Conservation (phyloP, 1,140 invertebrate genomes). For the Aphidius ervi region DNA sequence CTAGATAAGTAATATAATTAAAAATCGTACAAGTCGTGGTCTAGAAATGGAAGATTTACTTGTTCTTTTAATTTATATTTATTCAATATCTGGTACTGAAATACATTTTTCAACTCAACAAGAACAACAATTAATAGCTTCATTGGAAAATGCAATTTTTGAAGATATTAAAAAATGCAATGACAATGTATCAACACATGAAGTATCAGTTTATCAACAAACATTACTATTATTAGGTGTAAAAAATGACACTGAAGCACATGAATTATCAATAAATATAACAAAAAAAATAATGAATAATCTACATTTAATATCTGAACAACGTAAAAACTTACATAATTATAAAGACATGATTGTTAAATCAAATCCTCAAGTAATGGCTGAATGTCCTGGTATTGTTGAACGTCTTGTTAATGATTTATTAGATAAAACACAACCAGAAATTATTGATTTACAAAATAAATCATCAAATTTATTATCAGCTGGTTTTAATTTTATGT, state of each 20-base stretch:
- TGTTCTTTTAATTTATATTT: conserved; percentile 59
- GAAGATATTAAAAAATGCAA: conserved; percentile 55
- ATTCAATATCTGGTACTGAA: conserved; percentile 59
- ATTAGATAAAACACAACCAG: conserved; percentile 49
- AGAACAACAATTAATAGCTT: conserved; percentile 54
- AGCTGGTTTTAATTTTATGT: conserved; percentile 44
- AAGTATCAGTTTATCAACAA: conserved; percentile 42
- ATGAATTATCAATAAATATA: conserved; percentile 34
- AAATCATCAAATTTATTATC: conserved; percentile 52
- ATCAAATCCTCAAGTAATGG: conserved; percentile 38
- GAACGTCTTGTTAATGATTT: conserved; percentile 56
- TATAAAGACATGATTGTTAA: conserved; percentile 43
- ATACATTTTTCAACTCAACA: conserved; percentile 55
- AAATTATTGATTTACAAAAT: conserved; percentile 53
- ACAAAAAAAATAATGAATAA: conserved; percentile 37
- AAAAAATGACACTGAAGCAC: conserved; percentile 30
- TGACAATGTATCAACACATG: conserved; percentile 26
- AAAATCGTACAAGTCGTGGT: conserved; percentile 54
- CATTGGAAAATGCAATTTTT: conserved; percentile 57
- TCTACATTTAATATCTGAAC: conserved; percentile 36
- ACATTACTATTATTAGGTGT: conserved; percentile 42
- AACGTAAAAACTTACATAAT: conserved; percentile 36
- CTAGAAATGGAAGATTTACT: conserved; percentile 60
- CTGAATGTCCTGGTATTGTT: conserved; percentile 51
- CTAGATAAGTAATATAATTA: conserved; percentile 59